Evolutionary conservation across 2,113 vertebrate genomes (phyloP).

Genomic region (Scalopus aquaticus): DNA sequence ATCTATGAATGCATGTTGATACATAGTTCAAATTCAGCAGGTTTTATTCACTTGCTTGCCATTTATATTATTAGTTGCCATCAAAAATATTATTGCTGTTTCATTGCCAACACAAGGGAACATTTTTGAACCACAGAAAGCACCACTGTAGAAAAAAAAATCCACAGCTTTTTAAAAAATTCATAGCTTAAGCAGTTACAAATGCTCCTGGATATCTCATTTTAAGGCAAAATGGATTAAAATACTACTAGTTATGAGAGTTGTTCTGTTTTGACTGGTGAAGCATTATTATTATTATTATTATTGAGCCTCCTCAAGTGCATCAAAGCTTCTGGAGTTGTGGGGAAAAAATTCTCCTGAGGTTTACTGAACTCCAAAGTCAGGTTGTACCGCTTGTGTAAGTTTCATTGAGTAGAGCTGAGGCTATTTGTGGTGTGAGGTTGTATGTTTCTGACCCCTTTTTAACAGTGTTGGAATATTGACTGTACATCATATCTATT

Average conservation of each 20-base stretch:
- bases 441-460: constrained; percentile 68
- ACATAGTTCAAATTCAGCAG: not conserved
- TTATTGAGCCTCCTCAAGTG: not conserved
- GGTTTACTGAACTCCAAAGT: constrained; percentile 43
- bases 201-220: constrained; percentile 21
- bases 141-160: not conserved
- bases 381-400: not conserved
- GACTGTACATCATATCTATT: constrained; percentile 89
- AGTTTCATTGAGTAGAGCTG: constrained; percentile 24
- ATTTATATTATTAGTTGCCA: not conserved
- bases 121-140: constrained; percentile 28
- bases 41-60: not conserved
- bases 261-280: constrained; percentile 28
- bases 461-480: constrained; percentile 77
- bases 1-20: not conserved
- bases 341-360: not conserved
- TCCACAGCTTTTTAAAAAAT: not conserved
- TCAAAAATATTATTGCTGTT: not conserved
- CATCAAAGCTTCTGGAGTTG: constrained; percentile 7
- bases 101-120: not conserved
- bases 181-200: constrained; percentile 20
- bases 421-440: constrained; percentile 16
- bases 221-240: constrained; percentile 51
- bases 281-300: not conserved
- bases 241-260: not conserved